phyloP scores from a whole-genome alignment of 2,113 vertebrate species.

The Gobius niger region DNA sequence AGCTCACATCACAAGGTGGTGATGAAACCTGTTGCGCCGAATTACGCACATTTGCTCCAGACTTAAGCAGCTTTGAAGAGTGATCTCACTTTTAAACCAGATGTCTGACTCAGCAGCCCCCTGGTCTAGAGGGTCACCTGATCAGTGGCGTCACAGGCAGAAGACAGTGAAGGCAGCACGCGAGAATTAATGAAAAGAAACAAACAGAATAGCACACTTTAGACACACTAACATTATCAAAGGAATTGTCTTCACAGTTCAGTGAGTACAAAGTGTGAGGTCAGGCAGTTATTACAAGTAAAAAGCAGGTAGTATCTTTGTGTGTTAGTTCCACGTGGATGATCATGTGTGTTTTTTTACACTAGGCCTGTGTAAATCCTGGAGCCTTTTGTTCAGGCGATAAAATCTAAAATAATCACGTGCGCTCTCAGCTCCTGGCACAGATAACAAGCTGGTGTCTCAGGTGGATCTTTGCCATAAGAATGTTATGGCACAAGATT shows the following conservation, averaged over 20 bases:
- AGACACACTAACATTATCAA: too few species aligned
- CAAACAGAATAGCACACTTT: too few species aligned
- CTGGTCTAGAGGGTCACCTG: constrained; percentile 47
- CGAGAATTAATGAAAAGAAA: not conserved
- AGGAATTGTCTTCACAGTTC: too few species aligned
- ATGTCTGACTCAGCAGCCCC: constrained; percentile 62
- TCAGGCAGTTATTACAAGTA: constrained; percentile 62
- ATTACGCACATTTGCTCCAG: constrained; percentile 19
- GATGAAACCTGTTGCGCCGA: constrained; percentile 14
- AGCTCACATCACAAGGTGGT: constrained; percentile 6
- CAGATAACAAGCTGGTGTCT: constrained; percentile 32
- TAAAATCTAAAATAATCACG: constrained; percentile 61
- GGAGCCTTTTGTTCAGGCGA: constrained; percentile 58
- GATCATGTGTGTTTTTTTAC: constrained; percentile 66
- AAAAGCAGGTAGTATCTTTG: constrained; percentile 58
- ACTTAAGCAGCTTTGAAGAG: constrained; percentile 65
- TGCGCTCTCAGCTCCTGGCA: constrained; percentile 64
- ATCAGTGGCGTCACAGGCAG: constrained; percentile 2
- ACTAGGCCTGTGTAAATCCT: constrained; percentile 58
- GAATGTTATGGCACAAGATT: constrained; percentile 38
- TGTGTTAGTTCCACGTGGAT: constrained; percentile 58
- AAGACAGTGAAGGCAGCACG: not conserved
- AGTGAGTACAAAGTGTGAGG: too few species aligned
- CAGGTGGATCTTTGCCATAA: constrained; percentile 27
- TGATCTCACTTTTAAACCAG: constrained; percentile 71